These are phyloP conservation scores for Meles meles DNA, from an alignment of 2,113 vertebrate genomes.

Conservation along the genomic window DNA sequence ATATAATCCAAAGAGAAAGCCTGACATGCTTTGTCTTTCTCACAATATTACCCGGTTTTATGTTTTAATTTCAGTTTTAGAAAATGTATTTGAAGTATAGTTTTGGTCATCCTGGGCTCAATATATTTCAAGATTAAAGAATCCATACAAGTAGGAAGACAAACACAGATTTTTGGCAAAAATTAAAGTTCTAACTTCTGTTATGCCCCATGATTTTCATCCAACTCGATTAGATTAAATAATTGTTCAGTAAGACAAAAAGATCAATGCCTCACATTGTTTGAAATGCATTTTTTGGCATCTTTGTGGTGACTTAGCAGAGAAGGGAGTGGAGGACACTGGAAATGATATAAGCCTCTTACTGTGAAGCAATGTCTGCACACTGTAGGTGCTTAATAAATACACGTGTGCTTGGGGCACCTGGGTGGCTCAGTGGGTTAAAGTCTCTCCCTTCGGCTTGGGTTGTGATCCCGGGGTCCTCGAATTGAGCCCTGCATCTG, in stretches of 20 bases:
- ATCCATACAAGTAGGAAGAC: not conserved
- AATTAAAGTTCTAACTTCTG: not conserved
- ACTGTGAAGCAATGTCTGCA: not conserved
- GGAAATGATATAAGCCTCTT: not conserved
- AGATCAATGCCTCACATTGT: not conserved
- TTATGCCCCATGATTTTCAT: not conserved
- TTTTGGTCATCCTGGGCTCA: not conserved
- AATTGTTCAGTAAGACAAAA: not conserved
- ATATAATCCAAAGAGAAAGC: not conserved
- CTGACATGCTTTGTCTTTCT: not conserved
- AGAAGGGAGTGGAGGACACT: fast-evolving
- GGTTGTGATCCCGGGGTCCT: too few relatives aligned
- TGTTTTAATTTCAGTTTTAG: not conserved
- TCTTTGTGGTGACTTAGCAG: not conserved
- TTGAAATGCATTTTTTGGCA: not conserved
- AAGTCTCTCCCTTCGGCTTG: too few relatives aligned
- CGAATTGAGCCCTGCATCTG: too few relatives aligned
- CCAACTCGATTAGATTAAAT: not conserved
- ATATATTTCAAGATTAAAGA: not conserved
- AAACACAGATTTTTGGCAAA: not conserved
- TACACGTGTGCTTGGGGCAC: too few relatives aligned
- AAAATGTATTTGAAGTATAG: not conserved
- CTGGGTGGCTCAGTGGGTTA: too few relatives aligned
- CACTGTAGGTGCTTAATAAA: not conserved
- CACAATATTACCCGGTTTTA: not conserved